These are phyloP conservation scores for Noctua pronuba DNA, from an alignment of 2,888 invertebrate species.

Conservation along the genomic window DNA sequence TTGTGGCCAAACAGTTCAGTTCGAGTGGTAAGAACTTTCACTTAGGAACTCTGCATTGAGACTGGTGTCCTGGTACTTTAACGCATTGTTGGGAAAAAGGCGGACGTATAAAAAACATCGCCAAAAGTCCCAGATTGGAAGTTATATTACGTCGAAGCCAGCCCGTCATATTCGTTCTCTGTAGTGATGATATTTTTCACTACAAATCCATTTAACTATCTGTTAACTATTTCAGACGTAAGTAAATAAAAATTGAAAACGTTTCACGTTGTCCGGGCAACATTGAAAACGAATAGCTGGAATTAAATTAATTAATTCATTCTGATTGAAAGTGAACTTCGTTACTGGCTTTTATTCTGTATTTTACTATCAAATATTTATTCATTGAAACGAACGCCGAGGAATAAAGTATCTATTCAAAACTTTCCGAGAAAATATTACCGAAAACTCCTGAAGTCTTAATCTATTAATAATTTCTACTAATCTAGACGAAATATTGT, in stretches of 20 bases:
- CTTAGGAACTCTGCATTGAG: background rate
- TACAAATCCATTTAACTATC: constrained; percentile 4
- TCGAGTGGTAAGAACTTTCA: background rate
- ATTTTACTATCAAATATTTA: constrained; percentile 10
- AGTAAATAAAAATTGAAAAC: constrained; percentile 21
- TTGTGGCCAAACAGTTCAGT: background rate
- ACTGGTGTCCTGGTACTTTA: background rate
- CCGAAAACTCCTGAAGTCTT: background rate
- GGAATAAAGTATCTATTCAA: constrained; percentile 16
- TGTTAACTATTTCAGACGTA: constrained; percentile 7
- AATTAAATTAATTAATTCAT: constrained; percentile 27
- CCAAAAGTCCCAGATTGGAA: background rate
- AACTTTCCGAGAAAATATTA: constrained; percentile 11
- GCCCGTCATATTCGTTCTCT: background rate
- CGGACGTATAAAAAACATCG: background rate
- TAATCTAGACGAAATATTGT: background rate
- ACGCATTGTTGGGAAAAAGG: background rate
- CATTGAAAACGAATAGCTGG: constrained; percentile 14
- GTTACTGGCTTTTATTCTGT: constrained; percentile 23
- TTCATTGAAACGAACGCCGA: constrained; percentile 9
- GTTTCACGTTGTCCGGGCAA: background rate
- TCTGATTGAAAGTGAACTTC: constrained; percentile 29
- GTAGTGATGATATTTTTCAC: background rate
- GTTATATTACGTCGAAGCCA: background rate
- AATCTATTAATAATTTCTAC: background rate